Evolutionary conservation across 2,113 vertebrate species (phyloP).

Genomic region (Urocynchramus pylzowi): DNA sequence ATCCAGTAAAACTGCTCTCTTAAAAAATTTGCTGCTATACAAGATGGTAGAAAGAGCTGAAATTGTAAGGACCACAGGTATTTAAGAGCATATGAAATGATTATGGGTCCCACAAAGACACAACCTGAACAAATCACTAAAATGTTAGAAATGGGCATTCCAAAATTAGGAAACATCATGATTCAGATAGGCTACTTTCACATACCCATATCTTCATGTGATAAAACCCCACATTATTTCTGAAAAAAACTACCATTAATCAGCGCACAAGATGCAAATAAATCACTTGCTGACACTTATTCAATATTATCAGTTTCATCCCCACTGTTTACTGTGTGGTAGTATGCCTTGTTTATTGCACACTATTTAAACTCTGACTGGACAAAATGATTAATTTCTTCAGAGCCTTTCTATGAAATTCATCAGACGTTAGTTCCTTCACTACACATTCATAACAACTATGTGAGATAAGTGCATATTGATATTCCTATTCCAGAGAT

Average conservation of each 20-base stretch:
- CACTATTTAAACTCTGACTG: not conserved
- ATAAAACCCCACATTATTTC: not conserved
- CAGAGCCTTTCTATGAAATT: not conserved
- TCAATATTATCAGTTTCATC: not conserved
- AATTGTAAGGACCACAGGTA: not conserved
- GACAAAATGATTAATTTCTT: conserved; percentile 32
- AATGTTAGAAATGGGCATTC: not conserved
- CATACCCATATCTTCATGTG: not conserved
- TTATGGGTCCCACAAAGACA: not conserved
- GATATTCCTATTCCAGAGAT: not conserved
- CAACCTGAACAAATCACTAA: not conserved
- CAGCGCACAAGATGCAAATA: not conserved
- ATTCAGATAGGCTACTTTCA: not conserved
- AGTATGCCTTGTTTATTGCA: not conserved
- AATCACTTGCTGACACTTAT: not conserved
- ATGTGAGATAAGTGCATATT: conserved; percentile 13
- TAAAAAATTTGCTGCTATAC: not conserved
- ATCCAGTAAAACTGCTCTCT: not conserved
- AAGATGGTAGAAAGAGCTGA: not conserved
- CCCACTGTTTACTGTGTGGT: not conserved
- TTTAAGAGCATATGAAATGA: not conserved
- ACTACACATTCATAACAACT: not conserved
- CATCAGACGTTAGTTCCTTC: conserved; percentile 1
- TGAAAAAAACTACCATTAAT: not conserved
- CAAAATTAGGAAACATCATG: not conserved